These are phyloP conservation scores for Diacarnus erythraeanus DNA, from an alignment of 37 sponge, comb jelly and placozoan species.

Conservation along the genomic window DNA sequence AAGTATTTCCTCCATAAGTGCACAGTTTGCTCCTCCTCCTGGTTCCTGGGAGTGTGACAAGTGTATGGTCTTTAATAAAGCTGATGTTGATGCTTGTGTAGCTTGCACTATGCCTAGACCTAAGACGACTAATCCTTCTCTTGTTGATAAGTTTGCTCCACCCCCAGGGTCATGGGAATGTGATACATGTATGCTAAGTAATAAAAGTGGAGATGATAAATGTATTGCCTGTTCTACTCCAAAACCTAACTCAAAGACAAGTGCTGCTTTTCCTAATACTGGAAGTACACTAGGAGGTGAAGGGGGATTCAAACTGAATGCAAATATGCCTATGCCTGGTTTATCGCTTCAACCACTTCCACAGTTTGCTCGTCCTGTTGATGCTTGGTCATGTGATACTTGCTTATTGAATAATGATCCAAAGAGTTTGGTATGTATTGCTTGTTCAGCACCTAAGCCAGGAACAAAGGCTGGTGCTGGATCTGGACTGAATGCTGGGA, in stretches of 20 bases:
- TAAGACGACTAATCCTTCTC: too few relatives aligned
- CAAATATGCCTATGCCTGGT: too few relatives aligned
- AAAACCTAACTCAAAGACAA: constrained; percentile 3
- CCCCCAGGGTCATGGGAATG: constrained; percentile 40
- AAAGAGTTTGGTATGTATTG: constrained; percentile 30
- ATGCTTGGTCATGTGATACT: constrained; percentile 59
- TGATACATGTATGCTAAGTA: constrained; percentile 64
- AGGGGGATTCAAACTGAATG: too few relatives aligned
- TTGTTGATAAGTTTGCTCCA: constrained; percentile 32
- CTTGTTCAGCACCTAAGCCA: constrained; percentile 51
- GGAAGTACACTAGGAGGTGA: background rate
- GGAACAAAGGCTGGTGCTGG: constrained; percentile 16
- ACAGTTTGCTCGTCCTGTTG: constrained; percentile 20
- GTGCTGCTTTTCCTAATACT: background rate
- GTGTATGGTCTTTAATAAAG: constrained; percentile 65
- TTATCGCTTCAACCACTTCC: background rate
- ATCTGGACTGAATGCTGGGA: background rate
- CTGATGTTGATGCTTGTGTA: constrained; percentile 25
- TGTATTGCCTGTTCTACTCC: constrained; percentile 39
- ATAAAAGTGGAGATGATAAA: constrained; percentile 11
- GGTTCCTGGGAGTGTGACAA: constrained; percentile 47
- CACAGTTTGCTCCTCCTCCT: constrained; percentile 39
- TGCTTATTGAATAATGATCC: constrained; percentile 66
- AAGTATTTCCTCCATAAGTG: background rate
- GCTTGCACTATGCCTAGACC: constrained; percentile 10